Conservation (phyloP, 2,888 invertebrate species). For the Phania funesta region DNA sequence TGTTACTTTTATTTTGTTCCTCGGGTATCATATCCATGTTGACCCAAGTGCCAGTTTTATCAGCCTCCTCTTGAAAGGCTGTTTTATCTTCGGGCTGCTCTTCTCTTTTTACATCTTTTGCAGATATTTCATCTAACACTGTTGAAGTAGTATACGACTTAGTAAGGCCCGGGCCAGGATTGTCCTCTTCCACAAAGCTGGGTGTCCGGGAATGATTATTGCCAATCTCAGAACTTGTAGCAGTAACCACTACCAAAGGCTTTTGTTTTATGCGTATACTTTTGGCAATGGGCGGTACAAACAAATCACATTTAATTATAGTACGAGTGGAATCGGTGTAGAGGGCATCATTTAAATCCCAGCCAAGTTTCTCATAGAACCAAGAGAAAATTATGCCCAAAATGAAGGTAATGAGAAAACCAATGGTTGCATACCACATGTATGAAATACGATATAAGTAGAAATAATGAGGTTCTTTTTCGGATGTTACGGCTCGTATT, state of each 20-base stretch:
- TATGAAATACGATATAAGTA: conserved; percentile 83
- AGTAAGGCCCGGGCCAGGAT: background rate
- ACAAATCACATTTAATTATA: conserved; percentile 82
- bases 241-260: conserved; percentile 75
- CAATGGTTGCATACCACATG: conserved; percentile 85
- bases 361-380: conserved; percentile 76
- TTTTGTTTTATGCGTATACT: conserved; percentile 78
- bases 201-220: conserved; percentile 63
- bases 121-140: conserved; percentile 41
- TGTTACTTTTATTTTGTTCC: conserved; percentile 16
- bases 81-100: background rate
- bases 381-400: conserved; percentile 82
- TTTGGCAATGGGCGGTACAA: conserved; percentile 82
- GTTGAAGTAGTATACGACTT: conserved; percentile 52
- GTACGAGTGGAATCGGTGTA: conserved; percentile 75
- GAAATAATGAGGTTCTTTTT: conserved; percentile 71
- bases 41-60: conserved; percentile 4
- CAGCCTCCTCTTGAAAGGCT: background rate
- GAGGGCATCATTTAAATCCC: conserved; percentile 75
- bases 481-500: background rate
- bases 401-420: conserved; percentile 81
- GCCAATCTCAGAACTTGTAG: conserved; percentile 72
- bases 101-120: no score
- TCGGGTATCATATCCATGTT: conserved; percentile 57
- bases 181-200: conserved; percentile 65